Conservation (phyloP, 2,888 invertebrate genomes). For the Eristalis arbustorum region DNA sequence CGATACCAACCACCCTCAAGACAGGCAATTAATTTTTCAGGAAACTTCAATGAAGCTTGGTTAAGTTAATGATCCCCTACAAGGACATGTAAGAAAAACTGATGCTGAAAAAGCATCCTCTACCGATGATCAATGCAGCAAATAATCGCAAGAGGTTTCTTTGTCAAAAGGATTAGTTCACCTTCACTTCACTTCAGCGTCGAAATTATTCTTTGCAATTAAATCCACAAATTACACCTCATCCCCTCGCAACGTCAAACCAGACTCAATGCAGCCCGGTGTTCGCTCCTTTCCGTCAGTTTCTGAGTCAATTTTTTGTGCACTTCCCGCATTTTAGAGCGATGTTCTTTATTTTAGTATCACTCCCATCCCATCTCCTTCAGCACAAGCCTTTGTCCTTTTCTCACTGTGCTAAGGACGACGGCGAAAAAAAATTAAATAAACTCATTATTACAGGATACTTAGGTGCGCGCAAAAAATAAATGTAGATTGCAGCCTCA, state of each 20-base stretch:
- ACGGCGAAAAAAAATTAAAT: slow-evolving; percentile 34
- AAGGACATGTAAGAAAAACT: no score
- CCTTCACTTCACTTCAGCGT: neutral
- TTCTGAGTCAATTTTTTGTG: neutral
- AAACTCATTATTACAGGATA: slow-evolving; percentile 58
- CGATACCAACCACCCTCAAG: no score
- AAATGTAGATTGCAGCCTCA: slow-evolving; percentile 50
- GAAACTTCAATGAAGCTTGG: neutral
- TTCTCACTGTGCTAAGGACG: neutral
- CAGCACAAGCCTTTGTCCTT: slow-evolving; percentile 36
- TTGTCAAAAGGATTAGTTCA: neutral
- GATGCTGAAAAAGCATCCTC: no score
- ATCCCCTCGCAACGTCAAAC: neutral
- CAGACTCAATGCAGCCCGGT: neutral
- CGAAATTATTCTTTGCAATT: neutral
- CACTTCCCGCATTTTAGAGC: neutral
- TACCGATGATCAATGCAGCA: no score
- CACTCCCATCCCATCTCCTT: slow-evolving; percentile 7
- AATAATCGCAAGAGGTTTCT: no score
- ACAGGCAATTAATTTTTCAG: no score
- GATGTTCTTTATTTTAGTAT: neutral
- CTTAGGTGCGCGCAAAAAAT: slow-evolving; percentile 27
- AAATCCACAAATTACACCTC: neutral
- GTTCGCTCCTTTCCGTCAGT: neutral
- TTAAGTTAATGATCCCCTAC: neutral